A percentile compares a stretch with the other conserved stretches of the same genome.
Evolutionary conservation across 92 coral and sea anemone genomes (phyloP).

Genomic region (Micromussa lordhowensis): DNA sequence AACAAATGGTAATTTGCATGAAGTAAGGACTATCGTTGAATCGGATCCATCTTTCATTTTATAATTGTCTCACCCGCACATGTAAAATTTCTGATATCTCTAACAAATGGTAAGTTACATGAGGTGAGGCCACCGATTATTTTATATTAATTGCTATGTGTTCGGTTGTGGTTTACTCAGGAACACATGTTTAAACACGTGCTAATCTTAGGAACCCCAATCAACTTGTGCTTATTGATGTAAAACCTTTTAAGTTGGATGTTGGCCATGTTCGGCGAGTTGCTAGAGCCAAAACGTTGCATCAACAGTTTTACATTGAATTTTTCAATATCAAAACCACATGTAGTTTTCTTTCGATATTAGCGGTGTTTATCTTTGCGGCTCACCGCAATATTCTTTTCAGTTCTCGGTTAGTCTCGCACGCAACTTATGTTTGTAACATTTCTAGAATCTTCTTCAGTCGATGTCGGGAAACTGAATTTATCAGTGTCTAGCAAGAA

Average conservation of each 20-base stretch:
- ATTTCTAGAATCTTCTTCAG: not conserved
- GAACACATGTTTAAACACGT: conserved; percentile 24
- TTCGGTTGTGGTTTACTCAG: too few species aligned
- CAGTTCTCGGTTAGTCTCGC: not conserved
- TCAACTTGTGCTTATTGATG: not conserved
- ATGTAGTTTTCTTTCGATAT: conserved; percentile 1
- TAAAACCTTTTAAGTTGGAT: not conserved
- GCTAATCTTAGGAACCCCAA: not conserved
- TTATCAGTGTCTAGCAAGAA: not conserved
- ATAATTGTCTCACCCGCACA: too few species aligned
- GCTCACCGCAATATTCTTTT: not conserved
- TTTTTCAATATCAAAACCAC: not conserved
- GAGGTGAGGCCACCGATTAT: too few species aligned
- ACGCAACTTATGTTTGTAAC: not conserved
- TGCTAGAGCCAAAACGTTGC: not conserved
- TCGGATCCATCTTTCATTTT: too few species aligned
- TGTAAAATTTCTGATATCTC: too few species aligned
- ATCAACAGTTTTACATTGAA: not conserved
- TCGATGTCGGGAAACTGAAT: not conserved
- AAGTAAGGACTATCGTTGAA: not conserved
- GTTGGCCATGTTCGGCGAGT: not conserved
- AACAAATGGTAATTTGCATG: not conserved
- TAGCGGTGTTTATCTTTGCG: not conserved
- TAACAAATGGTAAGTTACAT: too few species aligned
- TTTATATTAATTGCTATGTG: too few species aligned